phyloP scores from a whole-genome alignment of 2,888 invertebrate species.

The Drosophila emarginata region DNA sequence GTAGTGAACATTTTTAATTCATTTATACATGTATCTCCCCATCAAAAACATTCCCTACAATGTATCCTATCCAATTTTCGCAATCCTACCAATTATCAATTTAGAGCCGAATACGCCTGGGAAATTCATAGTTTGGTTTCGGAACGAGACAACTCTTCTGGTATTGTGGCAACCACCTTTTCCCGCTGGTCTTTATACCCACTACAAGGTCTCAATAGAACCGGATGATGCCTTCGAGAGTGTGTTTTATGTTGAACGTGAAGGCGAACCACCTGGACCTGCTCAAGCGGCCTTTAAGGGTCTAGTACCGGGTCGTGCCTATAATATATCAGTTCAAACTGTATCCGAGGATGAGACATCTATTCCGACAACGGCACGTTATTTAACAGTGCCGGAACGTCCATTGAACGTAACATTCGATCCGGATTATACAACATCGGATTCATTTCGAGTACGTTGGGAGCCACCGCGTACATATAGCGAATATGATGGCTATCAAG shows the following conservation, averaged over 20 bases:
- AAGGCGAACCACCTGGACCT: conserved; percentile 96
- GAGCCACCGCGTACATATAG: conserved; percentile 91
- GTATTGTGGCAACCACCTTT: conserved; percentile 98
- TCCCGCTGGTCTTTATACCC: conserved; percentile 95
- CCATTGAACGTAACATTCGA: conserved; percentile 93
- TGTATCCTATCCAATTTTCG: not conserved
- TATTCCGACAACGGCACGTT: conserved; percentile 94
- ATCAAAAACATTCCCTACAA: not conserved
- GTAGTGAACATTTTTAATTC: conserved; percentile 19
- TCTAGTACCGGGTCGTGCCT: conserved; percentile 93
- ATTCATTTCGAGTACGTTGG: conserved; percentile 92
- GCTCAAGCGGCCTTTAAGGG: conserved; percentile 98
- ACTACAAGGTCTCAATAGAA: conserved; percentile 95
- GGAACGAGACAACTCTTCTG: conserved; percentile 95
- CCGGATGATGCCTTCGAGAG: conserved; percentile 95
- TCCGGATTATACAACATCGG: conserved; percentile 87
- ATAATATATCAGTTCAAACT: conserved; percentile 97
- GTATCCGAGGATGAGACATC: conserved; percentile 96
- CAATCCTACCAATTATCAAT: conserved; percentile 37
- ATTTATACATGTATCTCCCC: conserved; percentile 13
- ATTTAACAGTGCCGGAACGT: conserved; percentile 94
- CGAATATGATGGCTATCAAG: conserved; percentile 96
- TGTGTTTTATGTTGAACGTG: conserved; percentile 94
- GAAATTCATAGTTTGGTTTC: conserved; percentile 97
- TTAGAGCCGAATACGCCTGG: conserved; percentile 96